These are phyloP conservation scores for Xanthia togata DNA, from an alignment of 2,888 invertebrate species.

Conservation along the genomic window DNA sequence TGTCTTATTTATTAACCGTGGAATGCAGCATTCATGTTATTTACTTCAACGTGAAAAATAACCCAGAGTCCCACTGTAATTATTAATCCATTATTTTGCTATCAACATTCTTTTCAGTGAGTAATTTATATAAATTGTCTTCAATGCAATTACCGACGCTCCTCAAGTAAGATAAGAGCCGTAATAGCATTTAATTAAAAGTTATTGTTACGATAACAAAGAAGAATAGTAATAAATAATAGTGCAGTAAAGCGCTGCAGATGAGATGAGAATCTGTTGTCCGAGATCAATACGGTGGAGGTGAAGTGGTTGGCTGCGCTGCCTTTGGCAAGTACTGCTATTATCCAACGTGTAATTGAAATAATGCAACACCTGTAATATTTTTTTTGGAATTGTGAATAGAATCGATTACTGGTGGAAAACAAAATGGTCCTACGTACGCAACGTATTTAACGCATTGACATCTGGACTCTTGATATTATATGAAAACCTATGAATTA, in stretches of 20 bases:
- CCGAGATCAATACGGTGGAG: conserved; percentile 64
- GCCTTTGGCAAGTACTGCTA: conserved; percentile 41
- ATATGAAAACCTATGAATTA: neutral
- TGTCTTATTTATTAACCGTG: no score
- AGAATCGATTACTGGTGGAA: neutral
- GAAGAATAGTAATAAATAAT: conserved; percentile 23
- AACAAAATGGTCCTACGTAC: neutral
- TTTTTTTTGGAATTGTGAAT: neutral
- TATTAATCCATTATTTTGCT: conserved; percentile 32
- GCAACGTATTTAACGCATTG: neutral
- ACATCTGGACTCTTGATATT: neutral
- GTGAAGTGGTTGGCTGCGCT: conserved; percentile 46
- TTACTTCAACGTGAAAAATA: conserved; percentile 24
- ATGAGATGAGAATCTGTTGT: conserved; percentile 49
- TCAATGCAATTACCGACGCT: conserved; percentile 13
- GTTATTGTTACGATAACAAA: neutral
- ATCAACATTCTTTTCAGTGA: conserved; percentile 36
- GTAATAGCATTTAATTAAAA: conserved; percentile 29
- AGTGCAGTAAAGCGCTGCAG: conserved; percentile 27
- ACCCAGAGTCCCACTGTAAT: conserved; percentile 13
- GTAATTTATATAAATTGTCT: conserved; percentile 28
- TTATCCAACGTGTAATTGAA: conserved; percentile 26
- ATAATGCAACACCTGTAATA: neutral
- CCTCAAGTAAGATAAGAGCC: conserved; percentile 19
- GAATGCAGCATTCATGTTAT: conserved; percentile 17